Evolutionary conservation across 2,888 invertebrate species (phyloP), one percentile per base, ranked within the genome.

Genomic region (Ophioninae sp.): DNA sequence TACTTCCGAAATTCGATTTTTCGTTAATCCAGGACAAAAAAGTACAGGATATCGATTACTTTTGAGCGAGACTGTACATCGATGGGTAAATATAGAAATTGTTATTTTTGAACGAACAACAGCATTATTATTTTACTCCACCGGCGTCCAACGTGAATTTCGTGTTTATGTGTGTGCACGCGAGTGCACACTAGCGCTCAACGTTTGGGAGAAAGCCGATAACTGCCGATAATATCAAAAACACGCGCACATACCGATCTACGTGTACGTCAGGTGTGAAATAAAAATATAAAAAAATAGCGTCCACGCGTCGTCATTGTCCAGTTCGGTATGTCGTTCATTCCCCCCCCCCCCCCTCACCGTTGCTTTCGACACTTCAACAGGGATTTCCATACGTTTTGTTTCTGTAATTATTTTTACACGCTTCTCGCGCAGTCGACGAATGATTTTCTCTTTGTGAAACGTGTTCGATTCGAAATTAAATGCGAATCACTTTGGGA

Each of bases 81-180:
- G n/a, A 44, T 51, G 41, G 2, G 58, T 51, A 22, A n/a, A 58
- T 22, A 22, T 76, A 63, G 61, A 56, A 67, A 67, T 64, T 23
- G 64, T 30, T 64, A 64, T 64, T 79, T 75, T 81, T 71, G 74
- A 74, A 74, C 71, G 63, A 41, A n/a, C 72, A 63, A n/a, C 44
- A 72, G 68, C 79, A 79, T 81, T 84, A 79, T 84, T 81, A 79
- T 84, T 84, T 79, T 77, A 79, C 76, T 76, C 72, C 59, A 75
- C 58, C 56, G 9, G 22, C 59, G 68, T 17, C 59, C 30, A 63
- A 77, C 68, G 39, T 22, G 20, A 61, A 37, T 23, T 74, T 80
- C 56, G 59, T 39, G 23, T 37, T 13, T 41, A 72, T 63, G 41
- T 69, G 59, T 8, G 17, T 41, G 17, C 56, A 44, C 30, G 0